Conservation (phyloP, 1,140 invertebrate genomes). For the Pectinophora gossypiella region DNA sequence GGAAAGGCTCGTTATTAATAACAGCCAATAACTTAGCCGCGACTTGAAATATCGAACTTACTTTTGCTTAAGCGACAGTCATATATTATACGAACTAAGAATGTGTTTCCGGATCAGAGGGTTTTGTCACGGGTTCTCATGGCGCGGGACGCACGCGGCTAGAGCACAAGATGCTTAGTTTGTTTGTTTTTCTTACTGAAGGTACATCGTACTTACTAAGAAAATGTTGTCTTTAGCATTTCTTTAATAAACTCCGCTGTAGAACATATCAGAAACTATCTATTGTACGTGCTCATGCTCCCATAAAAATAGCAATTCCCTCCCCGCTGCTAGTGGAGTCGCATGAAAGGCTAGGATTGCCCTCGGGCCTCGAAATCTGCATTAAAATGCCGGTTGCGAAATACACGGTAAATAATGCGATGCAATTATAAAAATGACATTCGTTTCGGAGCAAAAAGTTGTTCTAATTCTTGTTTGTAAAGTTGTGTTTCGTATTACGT, state of each 20-base stretch:
- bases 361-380: not conserved
- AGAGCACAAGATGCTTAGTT: not conserved
- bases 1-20: conserved; percentile 70
- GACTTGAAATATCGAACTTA: conserved; percentile 68
- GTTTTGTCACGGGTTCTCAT: conserved; percentile 47
- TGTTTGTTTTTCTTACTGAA: not conserved
- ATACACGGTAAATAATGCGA: not conserved
- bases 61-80: conserved; percentile 68
- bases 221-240: not conserved
- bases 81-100: conserved; percentile 65
- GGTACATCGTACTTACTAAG: conserved; percentile 5
- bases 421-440: not conserved
- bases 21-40: conserved; percentile 67
- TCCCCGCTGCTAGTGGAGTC: not conserved
- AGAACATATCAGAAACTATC: not conserved
- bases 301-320: not conserved
- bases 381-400: not conserved
- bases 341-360: not conserved
- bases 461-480: conserved; percentile 8
- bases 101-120: conserved; percentile 66
- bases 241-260: not conserved
- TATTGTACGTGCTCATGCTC: not conserved
- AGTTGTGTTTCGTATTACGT: conserved; percentile 17
- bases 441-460: not conserved
- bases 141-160: not conserved